These are phyloP conservation scores for Trichogramma pretiosum DNA, from an alignment of 1,140 invertebrate species.

Conservation along the genomic window DNA sequence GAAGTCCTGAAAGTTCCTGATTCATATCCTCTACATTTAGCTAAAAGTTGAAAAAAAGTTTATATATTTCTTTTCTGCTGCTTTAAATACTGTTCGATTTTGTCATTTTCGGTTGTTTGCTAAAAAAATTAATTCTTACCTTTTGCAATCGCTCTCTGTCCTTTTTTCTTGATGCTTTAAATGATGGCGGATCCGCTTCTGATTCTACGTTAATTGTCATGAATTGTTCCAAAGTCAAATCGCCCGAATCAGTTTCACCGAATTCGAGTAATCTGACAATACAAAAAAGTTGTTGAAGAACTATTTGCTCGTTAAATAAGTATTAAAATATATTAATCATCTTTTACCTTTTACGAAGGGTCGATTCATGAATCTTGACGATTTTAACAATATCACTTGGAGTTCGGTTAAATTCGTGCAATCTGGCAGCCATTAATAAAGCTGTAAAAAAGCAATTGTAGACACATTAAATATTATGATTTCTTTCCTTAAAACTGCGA, in stretches of 20 bases:
- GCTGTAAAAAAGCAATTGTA: slow-evolving; percentile 48
- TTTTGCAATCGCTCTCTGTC: slow-evolving; percentile 72
- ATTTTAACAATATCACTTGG: slow-evolving; percentile 87
- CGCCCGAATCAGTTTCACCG: slow-evolving; percentile 51
- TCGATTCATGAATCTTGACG: slow-evolving; percentile 92
- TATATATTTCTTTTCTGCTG: not conserved
- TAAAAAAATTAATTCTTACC: slow-evolving; percentile 38
- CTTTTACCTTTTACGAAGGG: slow-evolving; percentile 81
- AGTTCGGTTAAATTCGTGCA: slow-evolving; percentile 85
- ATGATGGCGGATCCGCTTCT: slow-evolving; percentile 92
- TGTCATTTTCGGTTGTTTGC: no score
- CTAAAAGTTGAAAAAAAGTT: not conserved
- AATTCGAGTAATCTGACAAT: slow-evolving; percentile 77
- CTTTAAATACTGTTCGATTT: no score
- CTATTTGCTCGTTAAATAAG: not conserved
- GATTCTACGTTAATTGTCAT: slow-evolving; percentile 94
- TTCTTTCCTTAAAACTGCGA: not conserved
- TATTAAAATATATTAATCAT: not conserved
- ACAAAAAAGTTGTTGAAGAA: slow-evolving; percentile 10
- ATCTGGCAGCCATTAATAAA: slow-evolving; percentile 81
- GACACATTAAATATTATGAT: not conserved
- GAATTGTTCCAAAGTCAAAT: slow-evolving; percentile 91
- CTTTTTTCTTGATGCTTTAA: slow-evolving; percentile 79
- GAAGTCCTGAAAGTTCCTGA: slow-evolving; percentile 59
- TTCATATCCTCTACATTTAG: slow-evolving; percentile 39